Evolutionary conservation across 2,888 invertebrate species (phyloP), one percentile per base, ranked within the genome.

Genomic region (Eulithis testata): DNA sequence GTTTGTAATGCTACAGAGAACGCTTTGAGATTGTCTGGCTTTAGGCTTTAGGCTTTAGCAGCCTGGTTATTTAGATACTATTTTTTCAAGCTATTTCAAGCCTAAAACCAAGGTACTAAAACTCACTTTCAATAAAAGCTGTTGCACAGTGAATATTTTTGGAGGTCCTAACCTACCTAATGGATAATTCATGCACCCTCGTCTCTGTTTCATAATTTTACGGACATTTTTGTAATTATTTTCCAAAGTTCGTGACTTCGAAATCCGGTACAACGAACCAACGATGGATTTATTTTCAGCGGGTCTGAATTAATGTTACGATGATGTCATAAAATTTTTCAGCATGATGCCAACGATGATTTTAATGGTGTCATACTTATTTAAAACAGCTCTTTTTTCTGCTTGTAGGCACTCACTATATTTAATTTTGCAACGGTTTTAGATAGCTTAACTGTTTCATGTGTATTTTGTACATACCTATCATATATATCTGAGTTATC

Each of bases 111-210:
- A 11, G 2, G 21, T 4, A 1, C 6, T 55, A 55, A 50, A 49
- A 31, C 4, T 50, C 9, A 44, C 44, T 50, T 51, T 51, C 11
- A 7, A 43, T 56, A 36, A 14, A 12, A 56, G 6, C 11, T 9
- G 43, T 21, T 21, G 8, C 12, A 9, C 8, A 65, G 54, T 65
- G 53, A 44, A 58, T 21, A 62, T 7, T 54, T 21, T n/a, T 14
- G 6, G 4, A 31, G 44, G 54, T 64, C 21, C 47, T 60, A 40
- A 54, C 52, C 12, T 49, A 27, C 45, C 79, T 89, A 87, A 91
- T 90, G 91, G 89, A 88, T 91, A 91, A 92, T 93, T 91, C 91
- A 93, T 93, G 91, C 92, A 93, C 92, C 91, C 91, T 84, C 79
- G 74, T 70, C 72, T 74, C 67, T 81, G 83, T 84, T 85, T 84